Percentiles rank a stretch among this genome's conserved stretches.
phyloP scores from a whole-genome alignment of 2,113 vertebrate genomes.

The Tenrec ecaudatus region DNA sequence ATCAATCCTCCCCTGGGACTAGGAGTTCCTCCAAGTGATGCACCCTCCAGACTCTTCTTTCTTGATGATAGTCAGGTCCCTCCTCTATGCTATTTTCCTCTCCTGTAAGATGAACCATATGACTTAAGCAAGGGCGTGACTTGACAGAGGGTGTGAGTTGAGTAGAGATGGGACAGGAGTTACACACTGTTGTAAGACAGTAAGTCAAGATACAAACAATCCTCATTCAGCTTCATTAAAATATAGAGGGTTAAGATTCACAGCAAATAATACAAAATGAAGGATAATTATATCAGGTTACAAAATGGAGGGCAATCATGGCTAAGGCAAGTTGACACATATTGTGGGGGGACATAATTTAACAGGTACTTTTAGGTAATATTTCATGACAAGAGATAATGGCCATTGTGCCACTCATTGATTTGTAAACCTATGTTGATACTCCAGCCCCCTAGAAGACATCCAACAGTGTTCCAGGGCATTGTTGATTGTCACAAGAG shows the following conservation, averaged over 20 bases:
- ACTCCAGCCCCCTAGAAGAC: no score
- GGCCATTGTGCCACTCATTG: constrained; percentile 4
- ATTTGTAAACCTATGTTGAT: background rate
- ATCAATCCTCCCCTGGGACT: background rate
- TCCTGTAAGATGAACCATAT: background rate
- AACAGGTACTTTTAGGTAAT: background rate
- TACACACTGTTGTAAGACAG: no score
- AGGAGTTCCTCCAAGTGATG: background rate
- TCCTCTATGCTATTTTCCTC: background rate
- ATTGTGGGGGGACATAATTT: background rate
- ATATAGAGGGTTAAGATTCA: no score
- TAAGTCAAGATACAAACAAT: background rate
- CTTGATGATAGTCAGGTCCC: background rate
- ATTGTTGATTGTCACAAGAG: background rate
- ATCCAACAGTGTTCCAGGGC: background rate
- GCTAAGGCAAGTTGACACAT: background rate
- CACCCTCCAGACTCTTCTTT: background rate
- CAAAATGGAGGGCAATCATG: background rate
- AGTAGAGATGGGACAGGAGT: background rate
- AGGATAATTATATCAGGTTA: background rate
- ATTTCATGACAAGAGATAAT: constrained; percentile 28
- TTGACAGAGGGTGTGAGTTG: no score
- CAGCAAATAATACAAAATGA: background rate
- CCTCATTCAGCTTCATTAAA: background rate
- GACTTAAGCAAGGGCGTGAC: background rate